These are phyloP conservation scores for Toxostoma redivivum DNA, from an alignment of 2,113 vertebrate genomes.

Conservation along the genomic window DNA sequence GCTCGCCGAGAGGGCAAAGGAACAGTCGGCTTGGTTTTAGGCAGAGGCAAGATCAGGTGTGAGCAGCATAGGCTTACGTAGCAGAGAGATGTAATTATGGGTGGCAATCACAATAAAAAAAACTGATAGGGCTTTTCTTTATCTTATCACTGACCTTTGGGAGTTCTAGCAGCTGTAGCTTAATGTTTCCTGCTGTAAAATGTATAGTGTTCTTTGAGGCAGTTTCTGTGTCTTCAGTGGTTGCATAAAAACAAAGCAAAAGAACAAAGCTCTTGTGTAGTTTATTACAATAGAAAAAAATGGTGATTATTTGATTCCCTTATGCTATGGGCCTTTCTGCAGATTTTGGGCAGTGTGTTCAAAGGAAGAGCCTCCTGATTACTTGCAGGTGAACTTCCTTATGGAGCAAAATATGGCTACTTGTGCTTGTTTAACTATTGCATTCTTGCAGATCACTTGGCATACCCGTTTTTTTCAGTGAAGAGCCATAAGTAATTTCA, in stretches of 20 bases:
- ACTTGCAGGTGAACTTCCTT: neutral
- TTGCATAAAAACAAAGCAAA: neutral
- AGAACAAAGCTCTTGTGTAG: neutral
- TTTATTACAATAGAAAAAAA: neutral
- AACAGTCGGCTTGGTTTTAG: neutral
- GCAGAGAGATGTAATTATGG: neutral
- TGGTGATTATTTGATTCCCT: neutral
- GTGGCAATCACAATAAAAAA: neutral
- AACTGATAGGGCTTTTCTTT: neutral
- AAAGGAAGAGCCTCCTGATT: neutral
- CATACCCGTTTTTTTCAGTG: neutral
- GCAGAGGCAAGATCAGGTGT: neutral
- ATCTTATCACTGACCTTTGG: neutral
- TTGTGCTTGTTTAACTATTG: neutral
- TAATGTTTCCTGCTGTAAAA: neutral
- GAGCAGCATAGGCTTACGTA: fast-evolving
- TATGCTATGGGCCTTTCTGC: neutral
- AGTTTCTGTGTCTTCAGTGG: neutral
- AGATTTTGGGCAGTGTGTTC: neutral
- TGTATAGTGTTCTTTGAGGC: neutral
- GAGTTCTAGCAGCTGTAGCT: neutral
- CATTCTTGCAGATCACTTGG: neutral
- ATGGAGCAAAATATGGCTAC: neutral
- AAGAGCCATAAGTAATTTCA: neutral
- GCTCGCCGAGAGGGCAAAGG: too few relatives aligned